A percentile compares a stretch with the other conserved stretches of the same genome.
These are phyloP conservation scores for Drosophila pegasa DNA, from an alignment of 2,888 invertebrate species.

Conservation along the genomic window DNA sequence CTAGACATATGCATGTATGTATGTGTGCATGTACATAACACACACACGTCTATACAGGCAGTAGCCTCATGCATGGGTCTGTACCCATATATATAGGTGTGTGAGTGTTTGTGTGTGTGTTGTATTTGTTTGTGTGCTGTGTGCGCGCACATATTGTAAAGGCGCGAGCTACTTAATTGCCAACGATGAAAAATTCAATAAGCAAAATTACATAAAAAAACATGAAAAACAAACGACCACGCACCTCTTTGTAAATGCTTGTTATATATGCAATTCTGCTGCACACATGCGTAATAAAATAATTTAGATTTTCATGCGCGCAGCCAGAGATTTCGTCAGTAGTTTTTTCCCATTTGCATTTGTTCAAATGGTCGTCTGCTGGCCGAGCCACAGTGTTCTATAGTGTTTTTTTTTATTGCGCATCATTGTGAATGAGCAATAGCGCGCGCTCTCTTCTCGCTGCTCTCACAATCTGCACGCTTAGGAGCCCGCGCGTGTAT, in stretches of 20 bases:
- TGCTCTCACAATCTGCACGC: slow-evolving; percentile 37
- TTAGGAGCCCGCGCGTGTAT: slow-evolving; percentile 21
- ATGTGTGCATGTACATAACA: slow-evolving; percentile 40
- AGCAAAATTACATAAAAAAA: slow-evolving; percentile 66
- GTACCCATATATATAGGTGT: slow-evolving; percentile 29
- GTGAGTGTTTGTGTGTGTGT: slow-evolving; percentile 26
- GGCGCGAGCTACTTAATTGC: slow-evolving; percentile 69
- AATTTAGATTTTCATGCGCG: slow-evolving; percentile 49
- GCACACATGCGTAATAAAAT: slow-evolving; percentile 20
- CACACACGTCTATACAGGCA: slow-evolving; percentile 28
- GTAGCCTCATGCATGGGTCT: slow-evolving; percentile 36
- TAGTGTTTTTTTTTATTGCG: slow-evolving; percentile 71
- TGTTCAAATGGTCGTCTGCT: slow-evolving; percentile 24
- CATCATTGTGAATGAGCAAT: slow-evolving; percentile 74
- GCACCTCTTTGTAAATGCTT: slow-evolving; percentile 17
- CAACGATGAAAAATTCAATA: slow-evolving; percentile 67
- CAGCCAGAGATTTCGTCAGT: slow-evolving; percentile 64
- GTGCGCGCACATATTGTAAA: slow-evolving; percentile 61
- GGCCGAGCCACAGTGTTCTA: slow-evolving; percentile 44
- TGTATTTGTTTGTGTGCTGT: slow-evolving; percentile 52
- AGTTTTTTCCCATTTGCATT: slow-evolving; percentile 50
- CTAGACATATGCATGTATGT: slow-evolving; percentile 38
- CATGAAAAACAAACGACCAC: slow-evolving; percentile 32
- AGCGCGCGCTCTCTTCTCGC: slow-evolving; percentile 48
- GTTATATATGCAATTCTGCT: slow-evolving; percentile 2